phyloP scores from a whole-genome alignment of 2,888 invertebrate genomes.

The Apamea crenata region DNA sequence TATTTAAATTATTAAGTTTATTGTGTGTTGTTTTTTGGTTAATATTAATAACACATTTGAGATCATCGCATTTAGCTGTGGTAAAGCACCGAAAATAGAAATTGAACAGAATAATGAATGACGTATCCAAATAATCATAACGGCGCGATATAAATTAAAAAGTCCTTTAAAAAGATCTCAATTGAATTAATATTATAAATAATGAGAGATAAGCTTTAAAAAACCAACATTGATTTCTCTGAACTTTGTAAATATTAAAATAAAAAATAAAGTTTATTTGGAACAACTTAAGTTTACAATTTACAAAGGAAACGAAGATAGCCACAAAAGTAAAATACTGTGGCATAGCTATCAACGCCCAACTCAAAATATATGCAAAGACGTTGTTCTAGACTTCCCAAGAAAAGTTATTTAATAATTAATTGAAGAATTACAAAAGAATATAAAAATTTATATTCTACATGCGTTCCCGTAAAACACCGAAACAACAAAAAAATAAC shows the following conservation, averaged over 20 bases:
- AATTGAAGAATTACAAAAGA: no score
- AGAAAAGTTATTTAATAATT: no score
- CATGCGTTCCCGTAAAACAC: constrained; percentile 16
- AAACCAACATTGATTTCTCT: constrained; percentile 19
- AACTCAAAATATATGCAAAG: no score
- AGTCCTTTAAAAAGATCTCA: neutral
- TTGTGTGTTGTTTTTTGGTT: neutral
- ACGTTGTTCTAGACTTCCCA: no score
- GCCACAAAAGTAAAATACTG: no score
- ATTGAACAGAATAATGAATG: neutral
- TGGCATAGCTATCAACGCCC: no score
- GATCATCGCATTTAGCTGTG: neutral
- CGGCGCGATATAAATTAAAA: neutral
- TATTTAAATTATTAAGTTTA: constrained; percentile 3
- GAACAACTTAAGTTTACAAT: no score
- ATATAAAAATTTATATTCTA: no score
- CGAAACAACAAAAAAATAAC: constrained; percentile 34
- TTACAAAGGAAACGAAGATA: no score
- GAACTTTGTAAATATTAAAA: constrained; percentile 20
- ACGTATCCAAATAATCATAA: neutral
- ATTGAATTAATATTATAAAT: constrained; percentile 1
- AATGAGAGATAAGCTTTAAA: neutral
- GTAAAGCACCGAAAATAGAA: neutral
- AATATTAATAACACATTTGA: neutral
- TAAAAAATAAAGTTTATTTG: no score